phyloP scores from a whole-genome alignment of 2,797 vertebrate species.

The Typhlichthys subterraneus region DNA sequence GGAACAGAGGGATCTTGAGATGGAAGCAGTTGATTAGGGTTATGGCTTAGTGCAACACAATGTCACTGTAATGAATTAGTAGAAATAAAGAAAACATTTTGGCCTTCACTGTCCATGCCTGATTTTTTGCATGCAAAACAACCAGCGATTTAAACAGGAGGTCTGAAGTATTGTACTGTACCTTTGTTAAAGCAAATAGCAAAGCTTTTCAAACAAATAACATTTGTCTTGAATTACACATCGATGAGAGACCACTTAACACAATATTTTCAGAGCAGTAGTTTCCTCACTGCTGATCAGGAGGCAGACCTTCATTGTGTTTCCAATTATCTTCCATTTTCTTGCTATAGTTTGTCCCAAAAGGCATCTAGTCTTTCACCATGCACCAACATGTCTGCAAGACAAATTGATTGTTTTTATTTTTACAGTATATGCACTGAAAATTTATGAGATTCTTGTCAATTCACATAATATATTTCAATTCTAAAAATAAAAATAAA shows the following conservation, averaged over 20 bases:
- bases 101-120: conserved; percentile 36
- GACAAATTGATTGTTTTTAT: too few relatives aligned
- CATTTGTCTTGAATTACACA: not conserved
- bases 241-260: too few relatives aligned
- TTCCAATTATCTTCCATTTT: too few relatives aligned
- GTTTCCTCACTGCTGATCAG: too few relatives aligned
- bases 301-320: too few relatives aligned
- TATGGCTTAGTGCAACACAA: conserved; percentile 8
- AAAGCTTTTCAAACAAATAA: not conserved
- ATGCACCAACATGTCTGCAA: too few relatives aligned
- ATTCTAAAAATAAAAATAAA: not conserved
- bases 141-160: conserved; percentile 2
- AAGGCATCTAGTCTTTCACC: too few relatives aligned
- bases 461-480: not conserved
- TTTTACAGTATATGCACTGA: too few relatives aligned
- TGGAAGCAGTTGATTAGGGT: conserved; percentile 76
- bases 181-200: not conserved
- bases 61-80: conserved; percentile 23
- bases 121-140: conserved; percentile 6
- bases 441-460: too few relatives aligned
- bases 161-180: not conserved
- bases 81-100: conserved; percentile 56
- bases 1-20: conserved; percentile 69
- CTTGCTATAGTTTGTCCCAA: too few relatives aligned
- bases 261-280: too few relatives aligned